phyloP scores from a whole-genome alignment of 2,113 vertebrate genomes.

The Leucosticte australis region DNA sequence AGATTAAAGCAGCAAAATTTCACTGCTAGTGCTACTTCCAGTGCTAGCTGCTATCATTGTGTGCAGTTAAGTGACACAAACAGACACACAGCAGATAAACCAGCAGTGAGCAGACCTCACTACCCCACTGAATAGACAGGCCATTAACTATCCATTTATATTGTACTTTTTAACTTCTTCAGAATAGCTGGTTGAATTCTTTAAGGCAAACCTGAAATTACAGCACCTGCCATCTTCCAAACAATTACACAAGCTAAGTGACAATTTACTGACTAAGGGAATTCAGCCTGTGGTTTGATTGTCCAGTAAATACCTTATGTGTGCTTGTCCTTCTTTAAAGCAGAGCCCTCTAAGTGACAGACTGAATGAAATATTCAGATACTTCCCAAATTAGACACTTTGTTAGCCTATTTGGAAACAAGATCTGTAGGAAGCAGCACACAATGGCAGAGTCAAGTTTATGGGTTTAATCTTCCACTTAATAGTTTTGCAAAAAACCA shows the following conservation, averaged over 20 bases:
- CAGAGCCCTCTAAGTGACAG: neutral
- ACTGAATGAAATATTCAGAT: neutral
- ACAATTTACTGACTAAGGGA: neutral
- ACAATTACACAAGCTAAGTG: neutral
- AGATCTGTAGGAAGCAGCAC: neutral
- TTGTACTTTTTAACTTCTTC: neutral
- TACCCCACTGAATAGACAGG: neutral
- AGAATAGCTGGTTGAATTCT: neutral
- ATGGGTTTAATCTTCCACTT: neutral
- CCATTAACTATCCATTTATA: neutral
- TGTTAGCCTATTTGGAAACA: neutral
- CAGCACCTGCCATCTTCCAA: neutral
- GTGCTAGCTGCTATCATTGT: neutral
- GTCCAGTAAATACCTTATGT: neutral
- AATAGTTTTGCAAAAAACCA: neutral
- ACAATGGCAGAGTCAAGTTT: constrained; percentile 5
- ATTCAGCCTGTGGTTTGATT: neutral
- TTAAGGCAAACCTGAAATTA: neutral
- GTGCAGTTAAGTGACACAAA: neutral
- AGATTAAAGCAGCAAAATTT: neutral
- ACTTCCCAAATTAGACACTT: neutral
- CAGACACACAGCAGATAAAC: neutral
- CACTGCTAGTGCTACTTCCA: neutral
- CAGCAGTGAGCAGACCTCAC: neutral
- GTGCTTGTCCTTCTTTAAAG: neutral